Percentiles rank a stretch among this genome's conserved stretches.
phyloP scores from a whole-genome alignment of 1,140 invertebrate species.

The Octopus sinensis region DNA sequence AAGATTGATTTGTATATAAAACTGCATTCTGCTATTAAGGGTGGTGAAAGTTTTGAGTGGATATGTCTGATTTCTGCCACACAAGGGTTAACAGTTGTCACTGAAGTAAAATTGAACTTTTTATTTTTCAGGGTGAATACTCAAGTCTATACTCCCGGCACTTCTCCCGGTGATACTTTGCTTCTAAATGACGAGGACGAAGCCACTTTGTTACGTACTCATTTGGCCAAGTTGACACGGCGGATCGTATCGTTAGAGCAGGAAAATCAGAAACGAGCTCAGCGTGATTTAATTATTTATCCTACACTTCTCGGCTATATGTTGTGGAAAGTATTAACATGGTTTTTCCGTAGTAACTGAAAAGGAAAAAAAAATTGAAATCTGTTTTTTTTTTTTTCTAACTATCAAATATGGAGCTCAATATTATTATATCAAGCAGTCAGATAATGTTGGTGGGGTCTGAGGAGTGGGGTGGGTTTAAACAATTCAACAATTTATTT shows the following conservation, averaged over 20 bases:
- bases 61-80: too few relatives aligned
- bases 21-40: too few relatives aligned
- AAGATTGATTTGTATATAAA: too few relatives aligned
- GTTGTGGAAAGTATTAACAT: slow-evolving; percentile 34
- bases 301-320: slow-evolving; percentile 36
- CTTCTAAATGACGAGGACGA: slow-evolving; percentile 40
- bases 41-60: too few relatives aligned
- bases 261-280: slow-evolving; percentile 34
- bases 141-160: slow-evolving; percentile 35
- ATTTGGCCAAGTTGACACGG: slow-evolving; percentile 40
- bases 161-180: slow-evolving; percentile 35
- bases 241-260: slow-evolving; percentile 35
- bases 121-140: slow-evolving; percentile 23
- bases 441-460: too few relatives aligned
- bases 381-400: not conserved
- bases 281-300: slow-evolving; percentile 35
- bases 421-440: too few relatives aligned
- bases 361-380: not conserved
- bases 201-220: slow-evolving; percentile 31
- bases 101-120: not conserved
- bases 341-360: slow-evolving; percentile 30
- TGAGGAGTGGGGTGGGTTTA: too few relatives aligned
- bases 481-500: too few relatives aligned
- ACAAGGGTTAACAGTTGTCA: too few relatives aligned
- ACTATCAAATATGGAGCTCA: too few relatives aligned